Evolutionary conservation across 2,888 invertebrate species (phyloP).

Genomic region (Nomada ferruginata): DNA sequence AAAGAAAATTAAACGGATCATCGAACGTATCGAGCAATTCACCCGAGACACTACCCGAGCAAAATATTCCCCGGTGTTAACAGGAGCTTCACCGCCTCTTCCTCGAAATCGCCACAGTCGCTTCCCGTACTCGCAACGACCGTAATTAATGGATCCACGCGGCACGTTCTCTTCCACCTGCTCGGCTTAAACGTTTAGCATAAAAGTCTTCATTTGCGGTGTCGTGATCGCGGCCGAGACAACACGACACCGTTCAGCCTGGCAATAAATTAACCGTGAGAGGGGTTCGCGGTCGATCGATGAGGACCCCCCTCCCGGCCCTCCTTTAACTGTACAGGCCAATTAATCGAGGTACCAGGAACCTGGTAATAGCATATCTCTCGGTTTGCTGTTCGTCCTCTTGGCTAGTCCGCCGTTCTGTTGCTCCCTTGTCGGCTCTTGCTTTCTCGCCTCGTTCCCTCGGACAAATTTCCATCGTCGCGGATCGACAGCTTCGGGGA

Average conservation of each 20-base stretch:
- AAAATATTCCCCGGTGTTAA: background rate
- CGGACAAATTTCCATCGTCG: conserved; percentile 57
- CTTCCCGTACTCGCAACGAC: conserved; percentile 24
- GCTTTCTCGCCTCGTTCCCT: conserved; percentile 24
- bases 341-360: conserved; percentile 77
- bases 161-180: conserved; percentile 44
- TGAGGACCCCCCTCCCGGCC: conserved; percentile 26
- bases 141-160: conserved; percentile 59
- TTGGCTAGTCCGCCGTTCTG: conserved; percentile 33
- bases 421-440: background rate
- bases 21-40: too few relatives aligned
- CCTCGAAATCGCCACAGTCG: conserved; percentile 30
- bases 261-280: conserved; percentile 69
- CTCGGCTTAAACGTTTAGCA: conserved; percentile 49
- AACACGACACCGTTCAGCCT: conserved; percentile 65
- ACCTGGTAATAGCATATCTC: conserved; percentile 74
- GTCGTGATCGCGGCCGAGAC: conserved; percentile 65
- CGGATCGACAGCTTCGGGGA: conserved; percentile 58
- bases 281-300: conserved; percentile 59
- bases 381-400: conserved; percentile 43
- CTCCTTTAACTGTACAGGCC: conserved; percentile 73
- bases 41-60: too few relatives aligned
- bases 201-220: conserved; percentile 69
- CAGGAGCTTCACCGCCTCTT: conserved; percentile 2
- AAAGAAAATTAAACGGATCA: too few relatives aligned